phyloP scores from a whole-genome alignment of 92 coral and sea anemone species.

The Zoanthus sociatus region DNA sequence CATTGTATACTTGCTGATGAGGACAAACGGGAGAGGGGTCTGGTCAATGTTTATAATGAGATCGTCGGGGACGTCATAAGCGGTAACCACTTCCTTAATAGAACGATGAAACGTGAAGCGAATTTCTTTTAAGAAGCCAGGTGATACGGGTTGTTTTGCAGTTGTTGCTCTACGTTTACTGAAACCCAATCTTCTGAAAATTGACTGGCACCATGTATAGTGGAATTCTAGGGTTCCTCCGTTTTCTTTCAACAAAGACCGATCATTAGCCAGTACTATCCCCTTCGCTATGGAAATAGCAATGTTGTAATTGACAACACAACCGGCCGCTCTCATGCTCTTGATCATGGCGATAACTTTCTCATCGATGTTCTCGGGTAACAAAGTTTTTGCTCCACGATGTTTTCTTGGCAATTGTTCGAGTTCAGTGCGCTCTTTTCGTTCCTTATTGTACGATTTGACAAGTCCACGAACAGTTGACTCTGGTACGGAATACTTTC shows the following conservation, averaged over 20 bases:
- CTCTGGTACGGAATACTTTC: slow-evolving; percentile 64
- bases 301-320: slow-evolving; percentile 60
- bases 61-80: slow-evolving; percentile 59
- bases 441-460: slow-evolving; percentile 63
- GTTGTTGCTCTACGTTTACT: slow-evolving; percentile 52
- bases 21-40: slow-evolving; percentile 54
- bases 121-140: slow-evolving; percentile 42
- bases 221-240: slow-evolving; percentile 54
- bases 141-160: slow-evolving; percentile 50
- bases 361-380: slow-evolving; percentile 43
- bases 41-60: slow-evolving; percentile 57
- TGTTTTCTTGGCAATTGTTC: slow-evolving; percentile 55
- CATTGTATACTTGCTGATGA: slow-evolving; percentile 61
- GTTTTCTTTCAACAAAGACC: slow-evolving; percentile 57
- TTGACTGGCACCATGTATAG: slow-evolving; percentile 58
- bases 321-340: slow-evolving; percentile 64
- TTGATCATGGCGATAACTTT: slow-evolving; percentile 56
- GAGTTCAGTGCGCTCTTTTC: slow-evolving; percentile 63
- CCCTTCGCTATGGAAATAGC: slow-evolving; percentile 59
- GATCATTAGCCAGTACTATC: slow-evolving; percentile 57
- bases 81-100: slow-evolving; percentile 46
- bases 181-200: slow-evolving; percentile 57
- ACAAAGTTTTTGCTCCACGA: slow-evolving; percentile 50
- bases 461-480: slow-evolving; percentile 68
- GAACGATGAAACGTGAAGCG: slow-evolving; percentile 43